Percentiles rank a stretch among this genome's conserved stretches.
Conservation (phyloP, 2,797 vertebrate genomes). For the Carcharodon carcharias region DNA sequence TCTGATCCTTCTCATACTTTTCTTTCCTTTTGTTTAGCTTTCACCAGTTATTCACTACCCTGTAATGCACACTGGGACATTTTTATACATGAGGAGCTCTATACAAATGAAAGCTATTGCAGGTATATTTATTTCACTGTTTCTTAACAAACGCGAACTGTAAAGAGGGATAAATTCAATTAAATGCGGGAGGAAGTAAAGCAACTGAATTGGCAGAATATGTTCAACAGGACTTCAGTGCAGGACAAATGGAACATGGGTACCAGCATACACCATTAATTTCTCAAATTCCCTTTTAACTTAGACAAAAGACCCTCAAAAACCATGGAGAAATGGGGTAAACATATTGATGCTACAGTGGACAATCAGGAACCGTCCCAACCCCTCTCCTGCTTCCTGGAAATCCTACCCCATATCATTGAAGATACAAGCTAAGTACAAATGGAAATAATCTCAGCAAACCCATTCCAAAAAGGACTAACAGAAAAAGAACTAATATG, state of each 20-base stretch:
- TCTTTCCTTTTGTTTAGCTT: neutral
- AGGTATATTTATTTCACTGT: neutral
- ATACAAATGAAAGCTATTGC: neutral
- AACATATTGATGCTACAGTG: neutral
- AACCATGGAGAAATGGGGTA: neutral
- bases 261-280: too few species aligned
- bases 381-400: too few species aligned
- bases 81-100: neutral
- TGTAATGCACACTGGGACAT: neutral
- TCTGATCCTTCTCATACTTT: neutral
- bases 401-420: neutral
- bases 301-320: neutral
- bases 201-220: neutral
- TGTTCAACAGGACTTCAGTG: neutral
- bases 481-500: neutral
- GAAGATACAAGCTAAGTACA: neutral
- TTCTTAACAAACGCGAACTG: neutral
- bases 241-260: neutral
- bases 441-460: neutral
- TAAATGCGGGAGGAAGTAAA: neutral
- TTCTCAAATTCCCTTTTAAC: neutral
- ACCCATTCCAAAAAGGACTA: neutral
- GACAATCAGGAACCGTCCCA: neutral
- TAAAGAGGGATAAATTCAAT: neutral
- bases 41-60: neutral